phyloP scores from a whole-genome alignment of 2,113 vertebrate species.

The Todiramphus saurophagus region DNA sequence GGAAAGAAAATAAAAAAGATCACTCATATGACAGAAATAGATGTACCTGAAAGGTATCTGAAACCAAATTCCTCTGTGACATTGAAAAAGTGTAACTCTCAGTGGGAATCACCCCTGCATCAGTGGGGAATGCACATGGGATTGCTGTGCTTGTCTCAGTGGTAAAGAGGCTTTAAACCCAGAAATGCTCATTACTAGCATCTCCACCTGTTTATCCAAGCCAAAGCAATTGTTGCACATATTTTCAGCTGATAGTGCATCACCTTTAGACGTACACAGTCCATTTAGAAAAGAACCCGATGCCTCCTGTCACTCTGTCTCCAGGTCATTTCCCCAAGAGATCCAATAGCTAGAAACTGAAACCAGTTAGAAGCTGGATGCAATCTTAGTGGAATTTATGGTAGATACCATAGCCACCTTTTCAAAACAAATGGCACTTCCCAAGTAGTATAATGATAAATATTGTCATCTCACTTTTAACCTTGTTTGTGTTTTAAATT shows the following conservation, averaged over 20 bases:
- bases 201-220: neutral
- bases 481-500: neutral
- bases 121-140: neutral
- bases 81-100: neutral
- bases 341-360: neutral
- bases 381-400: neutral
- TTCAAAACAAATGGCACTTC: neutral
- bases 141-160: neutral
- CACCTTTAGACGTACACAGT: neutral
- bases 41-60: neutral
- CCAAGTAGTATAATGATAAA: neutral
- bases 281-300: neutral
- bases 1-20: neutral
- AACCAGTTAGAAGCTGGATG: neutral
- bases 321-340: neutral
- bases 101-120: neutral
- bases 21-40: neutral
- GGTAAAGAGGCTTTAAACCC: neutral
- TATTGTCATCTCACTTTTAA: neutral
- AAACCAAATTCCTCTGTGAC: neutral
- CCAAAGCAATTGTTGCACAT: neutral
- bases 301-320: neutral
- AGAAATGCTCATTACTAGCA: neutral
- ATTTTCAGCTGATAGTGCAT: neutral
- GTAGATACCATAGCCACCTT: neutral